Evolutionary conservation across 2,113 vertebrate species (phyloP).

Genomic region (Parus major): DNA sequence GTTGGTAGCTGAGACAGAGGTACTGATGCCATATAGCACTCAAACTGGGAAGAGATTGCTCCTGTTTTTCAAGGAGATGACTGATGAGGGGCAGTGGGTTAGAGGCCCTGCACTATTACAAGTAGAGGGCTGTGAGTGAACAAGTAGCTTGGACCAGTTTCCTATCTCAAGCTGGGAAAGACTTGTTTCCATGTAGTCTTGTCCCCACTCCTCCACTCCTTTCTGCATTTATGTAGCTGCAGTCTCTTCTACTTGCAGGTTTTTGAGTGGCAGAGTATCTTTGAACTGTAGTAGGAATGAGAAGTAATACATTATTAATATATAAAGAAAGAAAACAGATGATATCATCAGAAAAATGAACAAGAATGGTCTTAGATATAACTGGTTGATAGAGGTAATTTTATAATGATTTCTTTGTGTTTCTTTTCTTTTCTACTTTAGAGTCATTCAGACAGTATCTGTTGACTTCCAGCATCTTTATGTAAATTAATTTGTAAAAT

Average conservation of each 20-base stretch:
- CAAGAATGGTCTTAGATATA: not conserved
- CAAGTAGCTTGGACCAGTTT: not conserved
- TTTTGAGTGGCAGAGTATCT: not conserved
- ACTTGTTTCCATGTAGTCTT: not conserved
- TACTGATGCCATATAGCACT: not conserved
- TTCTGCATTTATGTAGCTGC: not conserved
- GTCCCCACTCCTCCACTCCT: not conserved
- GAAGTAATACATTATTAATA: not conserved
- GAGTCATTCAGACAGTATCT: not conserved
- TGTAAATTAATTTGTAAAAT: not conserved
- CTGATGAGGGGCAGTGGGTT: not conserved
- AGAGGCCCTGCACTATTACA: not conserved
- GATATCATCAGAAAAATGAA: not conserved
- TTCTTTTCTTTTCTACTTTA: not conserved
- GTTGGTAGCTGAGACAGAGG: not conserved
- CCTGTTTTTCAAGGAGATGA: not conserved
- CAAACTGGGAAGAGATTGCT: not conserved
- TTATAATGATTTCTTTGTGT: not conserved
- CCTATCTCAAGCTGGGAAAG: not conserved
- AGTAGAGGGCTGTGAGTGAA: fast-evolving
- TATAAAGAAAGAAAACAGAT: not conserved
- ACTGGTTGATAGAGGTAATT: not conserved
- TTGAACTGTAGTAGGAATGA: not conserved
- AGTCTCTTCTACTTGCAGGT: not conserved
- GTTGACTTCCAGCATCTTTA: not conserved